Base-by-base conservation (phyloP, 2,888 invertebrate species). In the Drosophila neonasuta region DNA sequence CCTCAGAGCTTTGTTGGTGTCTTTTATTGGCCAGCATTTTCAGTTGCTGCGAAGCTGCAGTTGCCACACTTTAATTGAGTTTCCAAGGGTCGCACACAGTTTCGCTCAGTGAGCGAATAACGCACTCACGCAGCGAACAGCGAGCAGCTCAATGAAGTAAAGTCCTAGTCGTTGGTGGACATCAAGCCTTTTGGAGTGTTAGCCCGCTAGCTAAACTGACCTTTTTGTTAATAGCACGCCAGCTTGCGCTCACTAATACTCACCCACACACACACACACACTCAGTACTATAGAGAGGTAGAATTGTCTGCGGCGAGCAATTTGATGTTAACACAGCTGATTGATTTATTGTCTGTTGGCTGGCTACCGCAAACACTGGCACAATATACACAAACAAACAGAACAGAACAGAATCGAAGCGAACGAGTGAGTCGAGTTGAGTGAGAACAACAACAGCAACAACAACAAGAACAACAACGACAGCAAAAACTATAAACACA, bases 251-350 rank as follows among this genome's bases (percentile, higher is more conserved):
- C 48, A 58, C 63, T 36, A 54, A 54, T 36, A 59, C 34, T 9
- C 9, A 15, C 24, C 32, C 51, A 45, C 30, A 10, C 5, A 44
- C n/a, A 39, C 32, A 17, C 49, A 49, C 45, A 49, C 51, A 24
- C 36, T n/a, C 55, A 61, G 45, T 2, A 36, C n/a, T n/a, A 58
- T 49, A 74, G 30, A 58, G 45, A 62, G 54, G 17, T 46, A 52
- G 68, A 60, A 71, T 70, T 86, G 86, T 87, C 86, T 80, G 79
- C 64, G 77, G 68, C 54, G 45, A 56, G 65, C 69, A 83, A 82
- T 80, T 84, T 69, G 56, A 86, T 88, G 86, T 86, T 86, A 70
- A 83, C 84, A 71, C 86, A 87, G 88, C 86, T 82, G 81, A 82
- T 82, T 82, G 81, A 82, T 82, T 82, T 82, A 82, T 82, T 86